Evolutionary conservation across 2,888 invertebrate genomes (phyloP), one percentile per base, ranked within the genome.

Genomic region (Acleris emargana): DNA sequence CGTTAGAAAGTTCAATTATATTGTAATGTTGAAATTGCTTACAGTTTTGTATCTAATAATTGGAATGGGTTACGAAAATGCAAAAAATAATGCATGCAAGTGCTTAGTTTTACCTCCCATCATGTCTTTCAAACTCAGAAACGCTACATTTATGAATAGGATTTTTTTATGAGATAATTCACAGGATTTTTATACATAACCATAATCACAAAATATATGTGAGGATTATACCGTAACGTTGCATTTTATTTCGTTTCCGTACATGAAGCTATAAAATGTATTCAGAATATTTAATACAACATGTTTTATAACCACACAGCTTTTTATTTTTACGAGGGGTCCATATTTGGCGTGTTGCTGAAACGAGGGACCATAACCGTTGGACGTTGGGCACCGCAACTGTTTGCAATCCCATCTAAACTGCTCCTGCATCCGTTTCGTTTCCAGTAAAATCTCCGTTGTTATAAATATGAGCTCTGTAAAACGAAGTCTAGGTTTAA

Each of bases 331-430:
- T 90, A 89, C 84, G 86, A 78, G 81, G 79, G 83, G 79, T 84
- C 85, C 84, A 88, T 89, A 89, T 89, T 89, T 87, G 82, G 88
- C 83, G 86, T 87, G 87, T 85, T 84, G 84, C 81, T 87, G 83
- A 85, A 89, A 90, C 84, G 84, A 82, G 82, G 80, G 84, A 87
- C 87, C 88, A 89, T 89, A 89, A 88, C 89, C 85, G 83, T 89
- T 83, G 89, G 88, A 85, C 86, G 83, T 89, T 83, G 89, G 88
- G 84, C 86, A 84, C 83, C 86, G 82, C 84, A 84, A 90, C 87
- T 87, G 86, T 87, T 88, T 85, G 88, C 85, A 82, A 84, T 83
- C 81, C 85, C 80, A 81, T 85, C 78, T 83, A 82, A 83, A 83
- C 81, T 81, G 45, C 43, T 16, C 45, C 77, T 77, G 78, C 79